Conservation (phyloP, 2,888 invertebrate species). For the Xestobium rufovillosum region DNA sequence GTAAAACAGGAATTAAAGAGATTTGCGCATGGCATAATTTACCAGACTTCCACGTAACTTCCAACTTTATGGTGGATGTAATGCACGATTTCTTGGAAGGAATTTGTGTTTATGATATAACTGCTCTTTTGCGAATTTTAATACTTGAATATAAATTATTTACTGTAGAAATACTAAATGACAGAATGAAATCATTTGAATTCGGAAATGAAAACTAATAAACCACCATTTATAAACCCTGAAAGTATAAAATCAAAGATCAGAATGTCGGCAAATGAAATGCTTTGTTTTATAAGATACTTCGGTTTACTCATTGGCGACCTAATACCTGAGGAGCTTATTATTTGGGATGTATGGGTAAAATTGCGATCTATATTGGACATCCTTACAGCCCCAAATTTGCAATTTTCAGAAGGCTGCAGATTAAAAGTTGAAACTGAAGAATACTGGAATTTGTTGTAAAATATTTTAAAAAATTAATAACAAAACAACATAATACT, state of each 20-base stretch:
- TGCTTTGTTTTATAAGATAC: not conserved
- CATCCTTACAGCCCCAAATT: not conserved
- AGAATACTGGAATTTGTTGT: not conserved
- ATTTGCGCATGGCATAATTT: not conserved
- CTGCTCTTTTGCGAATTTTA: not conserved
- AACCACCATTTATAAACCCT: not conserved
- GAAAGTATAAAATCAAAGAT: not conserved
- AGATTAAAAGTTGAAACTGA: not conserved
- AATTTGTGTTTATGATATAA: not conserved
- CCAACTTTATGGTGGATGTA: not conserved
- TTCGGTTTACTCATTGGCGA: not conserved
- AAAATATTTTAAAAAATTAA: not conserved
- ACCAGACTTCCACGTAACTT: not conserved
- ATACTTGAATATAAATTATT: not conserved
- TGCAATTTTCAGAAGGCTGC: not conserved
- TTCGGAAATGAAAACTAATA: not conserved
- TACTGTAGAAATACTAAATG: not conserved
- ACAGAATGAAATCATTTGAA: not conserved
- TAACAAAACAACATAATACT: not conserved
- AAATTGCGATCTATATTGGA: not conserved
- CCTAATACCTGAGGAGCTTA: not conserved
- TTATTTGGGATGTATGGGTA: not conserved
- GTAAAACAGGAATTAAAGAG: not conserved
- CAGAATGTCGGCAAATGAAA: constrained; percentile 1
- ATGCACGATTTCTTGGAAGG: constrained; percentile 2